Percentiles rank a stretch among this genome's conserved stretches.
Conservation (phyloP, 2,797 vertebrate species). For the Lophius americanus region DNA sequence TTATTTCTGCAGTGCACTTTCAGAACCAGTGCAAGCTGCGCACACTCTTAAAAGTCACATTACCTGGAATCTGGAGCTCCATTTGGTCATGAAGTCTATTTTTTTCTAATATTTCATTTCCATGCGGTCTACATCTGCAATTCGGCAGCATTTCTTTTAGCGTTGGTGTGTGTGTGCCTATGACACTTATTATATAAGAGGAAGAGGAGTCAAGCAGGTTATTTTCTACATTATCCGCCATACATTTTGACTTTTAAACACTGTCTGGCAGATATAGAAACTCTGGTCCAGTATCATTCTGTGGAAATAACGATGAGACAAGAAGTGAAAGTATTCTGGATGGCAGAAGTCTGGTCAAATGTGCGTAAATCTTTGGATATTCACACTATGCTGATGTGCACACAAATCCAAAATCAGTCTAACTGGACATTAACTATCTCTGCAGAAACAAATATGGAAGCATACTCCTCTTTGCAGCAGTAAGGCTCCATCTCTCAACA, state of each 20-base stretch:
- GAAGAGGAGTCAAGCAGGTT: slow-evolving; percentile 53
- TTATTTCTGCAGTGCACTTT: slow-evolving; percentile 43
- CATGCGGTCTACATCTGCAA: slow-evolving; percentile 1
- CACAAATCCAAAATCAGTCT: too few species aligned
- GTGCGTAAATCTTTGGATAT: slow-evolving; percentile 51
- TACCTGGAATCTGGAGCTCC: slow-evolving; percentile 43
- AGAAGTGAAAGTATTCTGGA: slow-evolving; percentile 56
- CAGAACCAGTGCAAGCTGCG: slow-evolving; percentile 32
- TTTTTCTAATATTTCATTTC: slow-evolving; percentile 10
- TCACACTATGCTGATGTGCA: neutral
- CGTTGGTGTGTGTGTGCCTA: slow-evolving; percentile 22
- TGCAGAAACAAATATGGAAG: too few species aligned
- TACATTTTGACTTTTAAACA: slow-evolving; percentile 70
- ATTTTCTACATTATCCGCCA: slow-evolving; percentile 60
- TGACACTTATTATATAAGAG: slow-evolving; percentile 36
- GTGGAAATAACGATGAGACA: slow-evolving; percentile 62
- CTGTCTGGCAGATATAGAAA: slow-evolving; percentile 62
- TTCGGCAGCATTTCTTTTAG: too few species aligned
- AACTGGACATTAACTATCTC: too few species aligned
- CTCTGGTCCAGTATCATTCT: slow-evolving; percentile 64
- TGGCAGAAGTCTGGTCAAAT: slow-evolving; percentile 45
- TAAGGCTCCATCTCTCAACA: too few species aligned
- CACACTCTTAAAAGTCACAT: slow-evolving; percentile 47
- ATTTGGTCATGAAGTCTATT: slow-evolving; percentile 20
- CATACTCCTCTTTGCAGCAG: too few species aligned